These are phyloP conservation scores for Clavelina lepadiformis DNA, from an alignment of 23 tunicate species.

Conservation along the genomic window DNA sequence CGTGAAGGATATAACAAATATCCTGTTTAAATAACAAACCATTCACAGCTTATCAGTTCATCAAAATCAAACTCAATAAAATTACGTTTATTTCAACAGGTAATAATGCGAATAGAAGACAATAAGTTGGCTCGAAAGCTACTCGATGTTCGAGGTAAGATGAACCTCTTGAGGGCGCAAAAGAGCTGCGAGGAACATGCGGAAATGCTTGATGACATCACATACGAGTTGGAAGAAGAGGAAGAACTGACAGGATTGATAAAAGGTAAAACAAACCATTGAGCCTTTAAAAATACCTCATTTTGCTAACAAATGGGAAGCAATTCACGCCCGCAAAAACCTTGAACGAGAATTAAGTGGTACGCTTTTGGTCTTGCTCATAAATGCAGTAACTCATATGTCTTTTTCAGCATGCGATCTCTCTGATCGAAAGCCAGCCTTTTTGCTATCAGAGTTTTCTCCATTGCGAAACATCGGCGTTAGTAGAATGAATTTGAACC, in stretches of 20 bases:
- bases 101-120: slow-evolving; percentile 82
- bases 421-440: slow-evolving; percentile 49
- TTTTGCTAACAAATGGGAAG: no score
- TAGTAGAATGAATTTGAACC: slow-evolving; percentile 77
- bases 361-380: no score
- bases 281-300: no score
- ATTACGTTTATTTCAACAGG: slow-evolving; percentile 25
- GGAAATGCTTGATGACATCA: slow-evolving; percentile 86
- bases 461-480: slow-evolving; percentile 85
- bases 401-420: slow-evolving; percentile 74
- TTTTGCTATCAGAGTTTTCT: slow-evolving; percentile 63
- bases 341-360: no score
- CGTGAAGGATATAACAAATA: no score
- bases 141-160: slow-evolving; percentile 61
- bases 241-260: slow-evolving; percentile 62
- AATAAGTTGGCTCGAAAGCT: slow-evolving; percentile 69
- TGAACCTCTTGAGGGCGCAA: slow-evolving; percentile 51
- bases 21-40: not conserved
- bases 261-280: slow-evolving; percentile 54
- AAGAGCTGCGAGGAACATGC: slow-evolving; percentile 89
- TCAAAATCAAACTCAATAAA: not conserved
- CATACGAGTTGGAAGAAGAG: slow-evolving; percentile 86
- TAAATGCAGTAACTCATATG: not conserved
- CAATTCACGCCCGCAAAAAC: no score
- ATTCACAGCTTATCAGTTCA: no score